Conservation (phyloP, 2,888 invertebrate genomes). For the Margaritifera margaritifera region DNA sequence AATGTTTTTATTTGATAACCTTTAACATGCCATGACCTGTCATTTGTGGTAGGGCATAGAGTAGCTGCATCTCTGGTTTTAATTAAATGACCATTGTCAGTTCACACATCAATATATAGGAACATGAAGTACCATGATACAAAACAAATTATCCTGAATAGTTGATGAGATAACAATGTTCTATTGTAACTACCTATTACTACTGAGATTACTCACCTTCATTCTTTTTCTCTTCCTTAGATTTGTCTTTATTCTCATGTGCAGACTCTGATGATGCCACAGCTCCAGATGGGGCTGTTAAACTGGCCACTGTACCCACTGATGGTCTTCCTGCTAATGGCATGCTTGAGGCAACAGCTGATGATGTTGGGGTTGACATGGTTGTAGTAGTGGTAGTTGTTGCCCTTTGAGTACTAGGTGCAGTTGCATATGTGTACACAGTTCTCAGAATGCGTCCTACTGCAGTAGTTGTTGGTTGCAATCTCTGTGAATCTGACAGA, state of each 20-base stretch:
- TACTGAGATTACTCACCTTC: neutral
- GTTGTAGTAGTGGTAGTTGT: conserved; percentile 14
- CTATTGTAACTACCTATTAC: too few relatives aligned
- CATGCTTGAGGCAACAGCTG: neutral
- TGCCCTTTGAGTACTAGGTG: conserved; percentile 19
- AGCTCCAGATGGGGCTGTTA: neutral
- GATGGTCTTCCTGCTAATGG: neutral
- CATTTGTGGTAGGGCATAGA: too few relatives aligned
- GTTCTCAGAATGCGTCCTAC: conserved; percentile 7
- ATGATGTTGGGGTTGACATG: conserved; percentile 1
- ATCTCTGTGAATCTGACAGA: conserved; percentile 77
- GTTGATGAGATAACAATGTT: too few relatives aligned
- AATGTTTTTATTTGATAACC: too few relatives aligned
- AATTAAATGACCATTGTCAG: too few relatives aligned
- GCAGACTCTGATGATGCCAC: neutral
- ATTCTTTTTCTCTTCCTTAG: conserved; percentile 7
- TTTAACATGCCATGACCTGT: too few relatives aligned
- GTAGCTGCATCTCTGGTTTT: too few relatives aligned
- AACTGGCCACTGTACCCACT: neutral
- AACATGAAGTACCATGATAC: too few relatives aligned
- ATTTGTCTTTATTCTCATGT: too few relatives aligned
- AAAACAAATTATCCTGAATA: too few relatives aligned
- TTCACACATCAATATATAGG: too few relatives aligned
- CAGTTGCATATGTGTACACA: neutral
- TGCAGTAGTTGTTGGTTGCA: conserved; percentile 11